Conservation (phyloP, 2,797 vertebrate genomes). For the Psittacula derbiana region DNA sequence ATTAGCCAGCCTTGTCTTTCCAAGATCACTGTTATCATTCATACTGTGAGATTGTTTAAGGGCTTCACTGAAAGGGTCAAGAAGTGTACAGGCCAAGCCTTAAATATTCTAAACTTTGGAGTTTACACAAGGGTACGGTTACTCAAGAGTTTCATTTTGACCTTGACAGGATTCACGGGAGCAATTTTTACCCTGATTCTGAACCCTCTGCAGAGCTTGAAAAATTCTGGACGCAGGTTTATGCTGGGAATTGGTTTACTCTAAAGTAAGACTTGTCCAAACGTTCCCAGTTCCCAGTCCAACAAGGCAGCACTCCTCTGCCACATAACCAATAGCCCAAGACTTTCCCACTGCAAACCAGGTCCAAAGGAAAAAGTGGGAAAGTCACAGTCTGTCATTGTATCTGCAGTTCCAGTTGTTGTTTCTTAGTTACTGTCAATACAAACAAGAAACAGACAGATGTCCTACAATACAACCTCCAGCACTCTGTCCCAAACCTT, state of each 20-base stretch:
- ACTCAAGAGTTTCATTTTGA: neutral
- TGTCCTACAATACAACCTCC: constrained; percentile 75
- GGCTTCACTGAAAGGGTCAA: neutral
- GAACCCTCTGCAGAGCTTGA: neutral
- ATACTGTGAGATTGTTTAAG: neutral
- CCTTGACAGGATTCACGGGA: neutral
- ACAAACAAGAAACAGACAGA: constrained; percentile 74
- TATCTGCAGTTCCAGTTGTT: constrained; percentile 79
- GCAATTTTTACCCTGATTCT: neutral
- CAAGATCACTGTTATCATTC: constrained; percentile 2
- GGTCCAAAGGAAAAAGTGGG: constrained; percentile 48
- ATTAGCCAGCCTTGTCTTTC: neutral
- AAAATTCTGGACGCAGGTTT: neutral
- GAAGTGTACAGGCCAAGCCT: neutral
- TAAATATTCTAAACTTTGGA: neutral
- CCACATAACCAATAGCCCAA: neutral
- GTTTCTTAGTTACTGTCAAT: constrained; percentile 78
- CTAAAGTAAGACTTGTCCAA: neutral
- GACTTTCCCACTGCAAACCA: neutral
- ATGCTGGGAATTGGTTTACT: neutral
- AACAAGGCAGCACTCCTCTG: neutral
- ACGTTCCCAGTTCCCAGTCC: neutral
- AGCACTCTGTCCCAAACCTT: constrained; percentile 61
- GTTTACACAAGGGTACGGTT: neutral
- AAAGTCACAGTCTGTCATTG: constrained; percentile 72